Base-by-base conservation (phyloP, 2,797 vertebrate genomes). In the Vultur gryphus region DNA sequence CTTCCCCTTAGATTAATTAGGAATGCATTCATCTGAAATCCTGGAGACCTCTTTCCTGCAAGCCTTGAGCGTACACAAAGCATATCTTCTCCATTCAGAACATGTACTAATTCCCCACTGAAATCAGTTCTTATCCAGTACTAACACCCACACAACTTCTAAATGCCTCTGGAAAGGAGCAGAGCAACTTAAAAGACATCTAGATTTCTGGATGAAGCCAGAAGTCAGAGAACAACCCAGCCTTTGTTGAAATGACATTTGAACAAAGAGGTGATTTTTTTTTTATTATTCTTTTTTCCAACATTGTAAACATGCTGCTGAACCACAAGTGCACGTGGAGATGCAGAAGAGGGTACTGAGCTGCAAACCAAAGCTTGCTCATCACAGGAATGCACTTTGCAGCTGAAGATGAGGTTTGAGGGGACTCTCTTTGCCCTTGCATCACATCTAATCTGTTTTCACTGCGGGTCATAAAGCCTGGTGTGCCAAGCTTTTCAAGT, bases 1-100 rank as follows among this genome's bases (percentile, higher is more conserved):
- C 54, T 90, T 94, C 77, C 90, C 87, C 70, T 92, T 92, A 59
- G 89, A 97, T 97, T 97, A 96, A 95, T 95, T 93, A 92, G 91
- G 61, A 91, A 93, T 71, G 31, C 67, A 81, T 92, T 92, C 75
- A 82, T 87, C 79, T 71, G 67, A 86, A 79, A 85, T 92, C 93
- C 92, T 84, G 67, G 83, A 95, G 94, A 81, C 10, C 39, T 86
- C 80, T 96, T 89, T 93, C 86, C 78, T 89, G 57, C 51, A 62
- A 69, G 49, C 67, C 48, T 90, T 69, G 33, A 57, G 39, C 96
- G 65, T 89, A 44, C 83, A 85, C 70, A 86, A 93, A 94, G 62
- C 44, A 13, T 59, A 39, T 57, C 28, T 49, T 92, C 90, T 92
- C 85, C 92, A 95, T 96, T 97, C 95, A 95, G 93, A 96, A 89